Evolutionary conservation across 64 coral and sea anemone genomes (phyloP), one percentile per base, ranked within the genome.

Genomic region (Catalaphyllia jardinei): DNA sequence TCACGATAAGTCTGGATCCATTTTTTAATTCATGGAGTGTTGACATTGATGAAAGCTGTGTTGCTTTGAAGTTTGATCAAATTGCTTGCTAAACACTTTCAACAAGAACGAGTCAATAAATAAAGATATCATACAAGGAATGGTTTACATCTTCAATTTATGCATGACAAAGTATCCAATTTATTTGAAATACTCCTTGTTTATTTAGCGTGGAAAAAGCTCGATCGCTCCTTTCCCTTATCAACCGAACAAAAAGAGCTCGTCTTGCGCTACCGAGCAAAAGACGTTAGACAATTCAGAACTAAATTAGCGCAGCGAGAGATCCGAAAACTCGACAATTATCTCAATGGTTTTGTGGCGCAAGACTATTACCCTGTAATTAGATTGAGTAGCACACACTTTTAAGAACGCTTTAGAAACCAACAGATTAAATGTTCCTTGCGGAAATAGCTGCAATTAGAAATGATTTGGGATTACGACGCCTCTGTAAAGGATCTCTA

Each of bases 301-400:
- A 20, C 8, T 39, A 85, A 69, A 85, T 85, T 85, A 85, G 63
- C 81, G 33, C 81, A 85, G 81, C 81, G 63, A 85, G 81, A 85
- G 81, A 85, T 85, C 81, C 81, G 35, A 85, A 85, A 67, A 83
- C 22, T 83, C 31, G 30, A 65, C 79, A 83, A 85, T 85, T 85
- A 85, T 71, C 81, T 85, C 81, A 85, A 85, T 85, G 31, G 81
- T 51, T 71, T 39, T 69, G 62, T 85, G 22, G 63, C 81, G 25
- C 19, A 12, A 24, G 16, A 18, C 62, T 64, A 85, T 67, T 51
- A 85, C 81, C 81, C 81, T 85, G 81, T 85, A 85, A 85, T 85
- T 85, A 85, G 17, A 38, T 39, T 67, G 62, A 67, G 63, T 80
- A 71, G 35, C 31, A 31, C 62, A 64, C 81, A 39, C 81, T 71